Evolutionary conservation across 2,113 vertebrate genomes (phyloP), one percentile per base, ranked within the genome.

Genomic region (Leucosticte australis): DNA sequence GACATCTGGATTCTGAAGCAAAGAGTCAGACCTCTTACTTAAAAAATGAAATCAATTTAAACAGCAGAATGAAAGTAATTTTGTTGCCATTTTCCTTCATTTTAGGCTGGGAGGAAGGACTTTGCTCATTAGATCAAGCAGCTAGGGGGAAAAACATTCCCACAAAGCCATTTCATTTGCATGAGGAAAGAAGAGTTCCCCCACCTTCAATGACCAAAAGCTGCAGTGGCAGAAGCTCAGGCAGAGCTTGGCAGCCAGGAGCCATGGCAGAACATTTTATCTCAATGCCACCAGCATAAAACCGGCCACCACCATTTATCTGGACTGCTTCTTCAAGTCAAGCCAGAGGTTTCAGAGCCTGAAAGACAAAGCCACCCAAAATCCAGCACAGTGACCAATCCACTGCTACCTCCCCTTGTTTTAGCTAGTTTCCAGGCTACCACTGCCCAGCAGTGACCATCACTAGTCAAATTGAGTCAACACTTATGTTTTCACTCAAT

Each of bases 361-460:
- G 2, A 70, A 35, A 63, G 53, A 62, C 84, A 79, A 78, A 93
- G 7, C 35, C 57, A 62, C 21, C 0, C 0, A 41, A 53, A 71
- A 68, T 41, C 15, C 53, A 81, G 33, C 11, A 77, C 3, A 21
- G 52, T 4, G 4, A 57, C 16, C 46, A 69, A 77, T 6, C n/a
- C 47, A 60, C 16, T 63, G 41, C 67, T 89, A 35, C 24, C 41
- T 69, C 26, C 16, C 35, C 47, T 79, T 7, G 0, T 24, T 77
- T 59, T 1, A 71, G 44, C 41, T 46, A 50, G 33, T 77, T 85
- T 35, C 68, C 71, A 87, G 53, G 37, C 26, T 62, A 73, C 3
- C 0, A 0, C 37, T 73, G 47, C 42, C 26, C 69, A 92, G 64
- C 1, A 2, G 57, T 1, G 9, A 57, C 41, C 15, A 63, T 2